Conservation (phyloP, 2,888 invertebrate genomes). For the Entomobrya proxima region DNA sequence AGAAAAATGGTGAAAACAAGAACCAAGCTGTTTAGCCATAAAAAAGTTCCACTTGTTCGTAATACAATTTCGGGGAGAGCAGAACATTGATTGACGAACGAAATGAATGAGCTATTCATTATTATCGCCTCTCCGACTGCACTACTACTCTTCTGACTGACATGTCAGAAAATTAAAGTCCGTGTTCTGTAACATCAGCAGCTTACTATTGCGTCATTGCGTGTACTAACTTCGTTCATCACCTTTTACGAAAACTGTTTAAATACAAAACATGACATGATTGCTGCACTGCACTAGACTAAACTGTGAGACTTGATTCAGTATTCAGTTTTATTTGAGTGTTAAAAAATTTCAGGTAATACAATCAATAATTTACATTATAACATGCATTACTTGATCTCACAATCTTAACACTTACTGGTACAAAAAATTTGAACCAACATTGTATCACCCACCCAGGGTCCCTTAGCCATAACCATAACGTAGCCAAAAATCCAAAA, state of each 20-base stretch:
- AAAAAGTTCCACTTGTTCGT: conserved; percentile 14
- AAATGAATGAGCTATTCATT: conserved; percentile 28
- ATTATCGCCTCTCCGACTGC: conserved; percentile 7
- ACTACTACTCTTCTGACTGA: neutral
- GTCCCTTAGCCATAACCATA: too few relatives aligned
- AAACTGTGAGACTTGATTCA: neutral
- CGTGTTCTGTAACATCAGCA: neutral
- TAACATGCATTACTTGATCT: too few relatives aligned
- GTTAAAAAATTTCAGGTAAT: too few relatives aligned
- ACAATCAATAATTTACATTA: too few relatives aligned
- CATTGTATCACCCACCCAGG: too few relatives aligned
- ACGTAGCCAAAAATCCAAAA: too few relatives aligned
- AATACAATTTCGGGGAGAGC: too few relatives aligned
- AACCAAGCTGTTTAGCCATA: neutral
- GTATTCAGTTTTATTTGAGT: too few relatives aligned
- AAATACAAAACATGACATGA: neutral
- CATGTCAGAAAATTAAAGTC: neutral
- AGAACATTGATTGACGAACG: conserved; percentile 7
- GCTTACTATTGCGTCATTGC: neutral
- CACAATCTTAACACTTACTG: too few relatives aligned
- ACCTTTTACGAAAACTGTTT: neutral
- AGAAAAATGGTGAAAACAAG: neutral
- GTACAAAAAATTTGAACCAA: too few relatives aligned
- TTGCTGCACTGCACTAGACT: neutral
- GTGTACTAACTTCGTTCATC: conserved; percentile 3